A percentile compares a stretch with the other conserved stretches of the same genome.
phyloP scores from a whole-genome alignment of 2,113 vertebrate species.

The Arizona elegans region DNA sequence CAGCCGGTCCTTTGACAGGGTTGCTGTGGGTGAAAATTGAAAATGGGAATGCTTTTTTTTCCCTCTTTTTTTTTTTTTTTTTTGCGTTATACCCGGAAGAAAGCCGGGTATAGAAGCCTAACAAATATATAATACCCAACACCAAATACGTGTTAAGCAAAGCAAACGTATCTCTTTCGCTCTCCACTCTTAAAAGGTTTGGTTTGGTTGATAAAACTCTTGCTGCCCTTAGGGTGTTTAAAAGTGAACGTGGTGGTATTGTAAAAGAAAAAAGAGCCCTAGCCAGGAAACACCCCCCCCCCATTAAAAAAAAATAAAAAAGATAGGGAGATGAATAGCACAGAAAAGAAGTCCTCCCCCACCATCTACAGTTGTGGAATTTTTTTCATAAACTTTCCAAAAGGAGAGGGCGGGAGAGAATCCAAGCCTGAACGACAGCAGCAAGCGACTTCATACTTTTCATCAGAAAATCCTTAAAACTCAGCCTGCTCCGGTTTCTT shows the following conservation, averaged over 20 bases:
- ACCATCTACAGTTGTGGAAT: slow-evolving; percentile 38
- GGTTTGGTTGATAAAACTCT: not conserved
- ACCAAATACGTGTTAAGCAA: not conserved
- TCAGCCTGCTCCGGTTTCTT: slow-evolving; percentile 61
- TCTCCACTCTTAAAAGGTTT: not conserved
- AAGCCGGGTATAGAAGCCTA: not conserved
- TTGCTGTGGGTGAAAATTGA: not conserved
- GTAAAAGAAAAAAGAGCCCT: not conserved
- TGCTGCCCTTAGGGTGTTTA: not conserved
- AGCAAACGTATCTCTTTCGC: not conserved
- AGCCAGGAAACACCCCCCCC: not conserved
- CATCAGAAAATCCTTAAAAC: slow-evolving; percentile 66
- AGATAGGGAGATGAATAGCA: not conserved
- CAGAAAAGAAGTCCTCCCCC: not conserved
- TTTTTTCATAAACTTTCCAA: slow-evolving; percentile 50
- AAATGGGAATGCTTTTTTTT: not conserved
- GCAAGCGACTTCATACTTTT: slow-evolving; percentile 47
- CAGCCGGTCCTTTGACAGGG: not conserved
- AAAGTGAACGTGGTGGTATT: not conserved
- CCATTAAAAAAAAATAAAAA: not conserved
- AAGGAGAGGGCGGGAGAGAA: slow-evolving; percentile 4
- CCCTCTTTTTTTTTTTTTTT: too few relatives aligned
- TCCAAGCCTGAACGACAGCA: slow-evolving; percentile 17
- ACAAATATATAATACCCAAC: not conserved
- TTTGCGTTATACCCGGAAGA: not conserved